Evolutionary conservation across 2,888 invertebrate genomes (phyloP).

Genomic region (Ectobius pallidus): DNA sequence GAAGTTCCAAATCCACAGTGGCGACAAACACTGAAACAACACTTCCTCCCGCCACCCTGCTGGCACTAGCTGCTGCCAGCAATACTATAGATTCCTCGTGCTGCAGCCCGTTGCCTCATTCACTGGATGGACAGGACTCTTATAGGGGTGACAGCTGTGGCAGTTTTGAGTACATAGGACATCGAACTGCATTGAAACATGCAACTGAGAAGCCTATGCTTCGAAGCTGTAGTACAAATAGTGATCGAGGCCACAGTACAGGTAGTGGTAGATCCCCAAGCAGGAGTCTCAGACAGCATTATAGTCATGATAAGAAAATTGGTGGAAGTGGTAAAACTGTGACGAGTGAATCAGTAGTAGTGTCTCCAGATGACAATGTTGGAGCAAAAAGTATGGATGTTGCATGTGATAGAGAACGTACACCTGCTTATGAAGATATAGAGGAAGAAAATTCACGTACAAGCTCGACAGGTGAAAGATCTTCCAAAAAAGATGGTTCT

Average conservation of each 20-base stretch:
- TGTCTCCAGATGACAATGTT: constrained; percentile 32
- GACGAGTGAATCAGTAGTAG: constrained; percentile 5
- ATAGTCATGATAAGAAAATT: constrained; percentile 27
- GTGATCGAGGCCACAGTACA: constrained; percentile 1
- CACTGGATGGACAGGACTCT: constrained; percentile 66
- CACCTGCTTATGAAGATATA: not conserved
- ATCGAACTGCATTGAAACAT: constrained; percentile 35
- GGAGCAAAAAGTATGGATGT: not conserved
- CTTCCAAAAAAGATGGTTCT: constrained; percentile 66
- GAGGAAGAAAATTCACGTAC: constrained; percentile 47
- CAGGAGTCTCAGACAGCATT: constrained; percentile 18
- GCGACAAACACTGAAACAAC: constrained; percentile 40
- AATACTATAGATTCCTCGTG: constrained; percentile 57
- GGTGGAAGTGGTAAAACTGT: constrained; percentile 3
- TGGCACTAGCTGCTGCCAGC: constrained; percentile 57
- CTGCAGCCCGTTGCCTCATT: constrained; percentile 61
- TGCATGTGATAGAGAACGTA: not conserved
- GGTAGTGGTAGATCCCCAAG: not conserved
- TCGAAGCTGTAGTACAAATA: constrained; percentile 6
- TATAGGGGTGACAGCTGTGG: constrained; percentile 68
- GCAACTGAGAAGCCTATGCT: constrained; percentile 21
- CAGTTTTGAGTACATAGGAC: constrained; percentile 66
- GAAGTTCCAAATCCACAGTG: constrained; percentile 33
- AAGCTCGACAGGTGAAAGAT: constrained; percentile 61
- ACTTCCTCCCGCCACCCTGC: constrained; percentile 65